Percentiles rank a stretch among this genome's conserved stretches.
Evolutionary conservation across 2,888 invertebrate species (phyloP).

Genomic region (Oligia fasciuncula): DNA sequence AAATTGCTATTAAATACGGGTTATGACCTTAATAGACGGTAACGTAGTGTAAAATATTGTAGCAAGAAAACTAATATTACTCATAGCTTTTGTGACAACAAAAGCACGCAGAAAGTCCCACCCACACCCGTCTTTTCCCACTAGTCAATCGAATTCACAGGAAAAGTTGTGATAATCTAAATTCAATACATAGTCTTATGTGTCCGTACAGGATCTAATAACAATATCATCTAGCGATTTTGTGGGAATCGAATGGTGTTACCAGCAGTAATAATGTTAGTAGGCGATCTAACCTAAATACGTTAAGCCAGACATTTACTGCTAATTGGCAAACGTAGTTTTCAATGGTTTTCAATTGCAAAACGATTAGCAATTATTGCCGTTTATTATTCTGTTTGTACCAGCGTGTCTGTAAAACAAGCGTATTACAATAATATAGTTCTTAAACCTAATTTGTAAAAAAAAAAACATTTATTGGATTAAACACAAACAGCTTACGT

Average conservation of each 20-base stretch:
- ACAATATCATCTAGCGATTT: slow-evolving; percentile 33
- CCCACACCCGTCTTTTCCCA: not conserved
- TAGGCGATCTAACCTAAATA: slow-evolving; percentile 37
- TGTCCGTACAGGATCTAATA: slow-evolving; percentile 26
- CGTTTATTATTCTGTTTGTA: slow-evolving; percentile 33
- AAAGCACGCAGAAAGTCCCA: not conserved
- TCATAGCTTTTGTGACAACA: not conserved
- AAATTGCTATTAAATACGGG: too few relatives aligned
- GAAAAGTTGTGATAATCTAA: slow-evolving; percentile 14
- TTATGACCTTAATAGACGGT: too few relatives aligned
- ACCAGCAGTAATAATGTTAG: slow-evolving; percentile 41
- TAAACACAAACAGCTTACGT: not conserved
- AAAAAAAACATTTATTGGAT: too few relatives aligned
- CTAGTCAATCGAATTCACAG: not conserved
- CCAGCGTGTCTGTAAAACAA: slow-evolving; percentile 1
- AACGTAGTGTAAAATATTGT: not conserved
- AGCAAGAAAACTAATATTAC: not conserved
- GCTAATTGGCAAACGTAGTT: slow-evolving; percentile 56
- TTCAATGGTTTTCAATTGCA: slow-evolving; percentile 55
- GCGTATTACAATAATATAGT: not conserved
- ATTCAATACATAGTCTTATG: slow-evolving; percentile 8
- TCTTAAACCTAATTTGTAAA: not conserved
- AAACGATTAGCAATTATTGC: slow-evolving; percentile 48
- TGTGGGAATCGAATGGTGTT: slow-evolving; percentile 33
- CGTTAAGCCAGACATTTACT: slow-evolving; percentile 53